Evolutionary conservation across 2,797 vertebrate genomes (phyloP), one percentile per base, ranked within the genome.

Genomic region (Hozukius guyotensis): DNA sequence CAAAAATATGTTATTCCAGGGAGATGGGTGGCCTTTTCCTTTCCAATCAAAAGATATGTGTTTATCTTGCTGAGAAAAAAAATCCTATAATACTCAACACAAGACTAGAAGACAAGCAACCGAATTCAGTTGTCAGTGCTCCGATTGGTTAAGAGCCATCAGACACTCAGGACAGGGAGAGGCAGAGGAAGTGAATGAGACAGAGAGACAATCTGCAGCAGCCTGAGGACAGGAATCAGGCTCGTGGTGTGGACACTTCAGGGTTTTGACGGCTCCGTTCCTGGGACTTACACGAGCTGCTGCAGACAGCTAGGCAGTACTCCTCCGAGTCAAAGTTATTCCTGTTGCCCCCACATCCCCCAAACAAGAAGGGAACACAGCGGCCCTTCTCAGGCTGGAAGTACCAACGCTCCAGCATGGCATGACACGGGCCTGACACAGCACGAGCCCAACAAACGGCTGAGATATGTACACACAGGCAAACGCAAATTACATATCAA

Each of bases 261-360:
- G 69, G 70, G 29, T 63, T 62, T 31, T 38, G 53, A 56, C 25
- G 10, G 46, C 79, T 88, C 84, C 42, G 5, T 60, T 73, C 86
- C 87, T 38, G 72, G 73, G 84, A 99, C 98, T 99, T 99, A 99
- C 98, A 95, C 96, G 97, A 97, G 97, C 97, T 97, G 96, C 97
- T 96, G 97, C 98, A 91, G 96, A 97, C 97, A 96, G 96, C 97
- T 94, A 99, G 93, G 97, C 98, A 99, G 98, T 99, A 99, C 75
- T 99, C 97, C 95, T 99, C 97, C 6, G 98, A 97, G 82, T 97
- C 97, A 98, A 99, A 99, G 98, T 99, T 99, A 98, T 99, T 99
- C 95, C 98, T 96, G 97, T 99, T 99, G 92, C 98, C 98, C 38
- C 97, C 98, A 75, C 98, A 99, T 95, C 98, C 98, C 93, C 98